These are phyloP conservation scores for Malurus alboscapulatus DNA, from an alignment of 2,113 vertebrate species.

Conservation along the genomic window DNA sequence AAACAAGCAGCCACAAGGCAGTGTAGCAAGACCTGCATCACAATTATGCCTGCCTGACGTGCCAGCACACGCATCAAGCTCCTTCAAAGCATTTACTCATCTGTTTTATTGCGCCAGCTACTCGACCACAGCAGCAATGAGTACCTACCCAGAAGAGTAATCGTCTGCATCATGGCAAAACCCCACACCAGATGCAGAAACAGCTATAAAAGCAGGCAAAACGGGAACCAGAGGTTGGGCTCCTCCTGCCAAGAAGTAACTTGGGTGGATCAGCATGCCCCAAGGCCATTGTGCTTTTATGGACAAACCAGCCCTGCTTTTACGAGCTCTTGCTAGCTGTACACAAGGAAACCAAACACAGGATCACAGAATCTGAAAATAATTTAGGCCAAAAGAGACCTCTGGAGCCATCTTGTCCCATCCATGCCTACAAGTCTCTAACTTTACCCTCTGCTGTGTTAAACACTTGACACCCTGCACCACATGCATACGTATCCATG, in stretches of 20 bases:
- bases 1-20: background rate
- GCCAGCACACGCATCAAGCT: background rate
- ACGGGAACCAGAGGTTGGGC: background rate
- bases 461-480: background rate
- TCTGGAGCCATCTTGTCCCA: background rate
- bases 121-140: constrained; percentile 9
- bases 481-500: accelerated
- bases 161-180: background rate
- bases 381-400: background rate
- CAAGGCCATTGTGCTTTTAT: background rate
- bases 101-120: background rate
- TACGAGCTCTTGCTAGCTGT: background rate
- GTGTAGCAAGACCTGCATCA: background rate
- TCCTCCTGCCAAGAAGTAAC: constrained; percentile 1
- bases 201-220: constrained; percentile 13
- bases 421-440: background rate
- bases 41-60: background rate
- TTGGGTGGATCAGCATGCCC: background rate
- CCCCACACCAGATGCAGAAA: background rate
- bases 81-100: constrained; percentile 27
- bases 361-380: background rate
- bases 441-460: background rate
- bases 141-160: background rate
- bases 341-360: background rate
- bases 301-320: constrained; percentile 2